Base-by-base conservation (phyloP, 2,113 vertebrate species). In the Ciconia boyciana region DNA sequence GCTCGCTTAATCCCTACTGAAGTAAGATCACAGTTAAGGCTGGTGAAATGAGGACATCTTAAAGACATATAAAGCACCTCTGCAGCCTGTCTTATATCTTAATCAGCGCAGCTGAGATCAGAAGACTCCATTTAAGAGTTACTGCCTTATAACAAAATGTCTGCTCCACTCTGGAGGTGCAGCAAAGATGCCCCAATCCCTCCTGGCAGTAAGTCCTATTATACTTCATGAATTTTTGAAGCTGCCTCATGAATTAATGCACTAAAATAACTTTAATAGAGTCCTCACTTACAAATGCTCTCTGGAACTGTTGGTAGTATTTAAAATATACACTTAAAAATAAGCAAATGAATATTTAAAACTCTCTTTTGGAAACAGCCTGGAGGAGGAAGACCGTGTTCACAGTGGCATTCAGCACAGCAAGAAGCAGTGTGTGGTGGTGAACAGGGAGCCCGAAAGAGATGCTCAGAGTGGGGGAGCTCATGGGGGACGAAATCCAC, bases 201-300 rank as follows among this genome's bases (percentile, higher is more conserved):
- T 87, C 83, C 94, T 91, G 87, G 78, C 82, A 97, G 46, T 74
- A 94, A 94, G 90, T 89, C 81, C 91, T 94, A 88, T 86, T 96
- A 82, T 52, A 91, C 92, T 91, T 97, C 95, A 97, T 97, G 80
- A 96, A 98, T 97, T 97, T 97, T 97, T 98, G 89, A 97, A 97
- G 91, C 72, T 68, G 58, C 94, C 91, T 97, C 95, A 96, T 96
- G 96, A 97, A 97, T 97, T 95, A 95, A 95, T 96, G 93, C 94
- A 83, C 94, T 91, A 94, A 94, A 95, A 96, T 96, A 91, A 90
- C 94, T 96, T 87, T 94, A 91, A 94, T 36, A 85, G 77, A 94
- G 90, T 89, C 91, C 86, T 93, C 64, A 0, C 89, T 97, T 96
- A 96, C 92, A 95, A 95, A 94, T 2, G 9, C 65, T 96, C 89